A percentile compares a stretch with the other conserved stretches of the same genome.
Conservation (phyloP, 2,113 vertebrate species). For the Manacus vitellinus region DNA sequence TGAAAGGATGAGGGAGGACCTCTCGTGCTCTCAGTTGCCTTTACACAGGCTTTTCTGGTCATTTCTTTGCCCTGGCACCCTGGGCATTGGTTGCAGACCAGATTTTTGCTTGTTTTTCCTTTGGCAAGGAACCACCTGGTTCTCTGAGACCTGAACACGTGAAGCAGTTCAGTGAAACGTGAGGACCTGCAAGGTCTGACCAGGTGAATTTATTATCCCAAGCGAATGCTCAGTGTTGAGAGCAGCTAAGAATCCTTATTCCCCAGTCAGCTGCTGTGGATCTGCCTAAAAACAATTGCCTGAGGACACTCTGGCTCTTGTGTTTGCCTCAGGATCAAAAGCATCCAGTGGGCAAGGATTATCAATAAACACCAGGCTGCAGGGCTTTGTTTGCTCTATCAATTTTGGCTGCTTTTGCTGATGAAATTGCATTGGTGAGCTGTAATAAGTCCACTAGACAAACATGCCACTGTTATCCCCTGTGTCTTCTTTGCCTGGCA, state of each 20-base stretch:
- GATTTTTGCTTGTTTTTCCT: background rate
- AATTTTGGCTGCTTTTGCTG: constrained; percentile 58
- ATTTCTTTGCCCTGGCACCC: background rate
- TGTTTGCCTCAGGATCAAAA: background rate
- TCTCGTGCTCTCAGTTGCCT: background rate
- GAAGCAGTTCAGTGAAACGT: background rate
- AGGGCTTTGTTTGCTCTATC: constrained; percentile 24
- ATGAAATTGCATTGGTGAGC: constrained; percentile 28
- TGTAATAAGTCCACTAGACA: constrained; percentile 44
- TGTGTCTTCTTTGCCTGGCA: background rate
- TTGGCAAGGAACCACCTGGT: background rate
- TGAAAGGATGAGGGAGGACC: background rate
- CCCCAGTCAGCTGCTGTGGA: background rate
- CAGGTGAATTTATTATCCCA: background rate
- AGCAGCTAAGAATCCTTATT: background rate
- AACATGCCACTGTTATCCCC: constrained; percentile 26
- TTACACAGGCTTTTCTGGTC: background rate
- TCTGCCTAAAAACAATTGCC: background rate
- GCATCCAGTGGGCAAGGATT: background rate
- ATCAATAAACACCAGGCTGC: constrained; percentile 4
- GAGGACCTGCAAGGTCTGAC: background rate
- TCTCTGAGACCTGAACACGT: background rate
- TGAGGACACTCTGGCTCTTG: background rate
- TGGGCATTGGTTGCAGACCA: background rate
- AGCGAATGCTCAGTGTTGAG: background rate